phyloP scores from a whole-genome alignment of 2,113 vertebrate genomes.

The Brienomyrus brachyistius region DNA sequence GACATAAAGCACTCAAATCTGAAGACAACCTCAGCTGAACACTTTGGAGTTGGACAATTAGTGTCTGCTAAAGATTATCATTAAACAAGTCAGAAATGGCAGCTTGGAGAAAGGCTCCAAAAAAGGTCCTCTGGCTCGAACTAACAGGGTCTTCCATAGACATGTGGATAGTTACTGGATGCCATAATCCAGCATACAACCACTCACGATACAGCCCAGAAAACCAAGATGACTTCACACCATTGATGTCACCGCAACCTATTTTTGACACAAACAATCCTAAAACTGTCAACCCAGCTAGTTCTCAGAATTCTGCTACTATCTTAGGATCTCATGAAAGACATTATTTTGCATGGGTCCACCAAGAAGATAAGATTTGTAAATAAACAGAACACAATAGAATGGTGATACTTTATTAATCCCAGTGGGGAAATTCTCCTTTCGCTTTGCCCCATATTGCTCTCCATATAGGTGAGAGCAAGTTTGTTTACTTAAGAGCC shows the following conservation, averaged over 20 bases:
- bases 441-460: background rate
- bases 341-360: background rate
- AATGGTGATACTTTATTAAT: background rate
- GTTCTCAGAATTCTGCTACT: background rate
- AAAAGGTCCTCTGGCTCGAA: background rate
- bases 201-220: background rate
- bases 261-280: background rate
- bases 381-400: background rate
- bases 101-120: background rate
- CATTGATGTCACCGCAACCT: background rate
- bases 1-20: background rate
- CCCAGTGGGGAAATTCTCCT: background rate
- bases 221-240: background rate
- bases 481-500: no score
- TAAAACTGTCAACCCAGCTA: background rate
- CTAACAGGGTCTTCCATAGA: background rate
- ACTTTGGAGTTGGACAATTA: background rate
- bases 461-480: no score
- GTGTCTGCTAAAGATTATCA: background rate
- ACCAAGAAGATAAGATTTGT: background rate
- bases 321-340: background rate
- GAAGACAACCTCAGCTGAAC: background rate
- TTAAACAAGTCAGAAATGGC: background rate
- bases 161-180: background rate
- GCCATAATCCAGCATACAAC: background rate